Evolutionary conservation across 1,140 invertebrate genomes (phyloP).

Genomic region (Zaprionus africanus): DNA sequence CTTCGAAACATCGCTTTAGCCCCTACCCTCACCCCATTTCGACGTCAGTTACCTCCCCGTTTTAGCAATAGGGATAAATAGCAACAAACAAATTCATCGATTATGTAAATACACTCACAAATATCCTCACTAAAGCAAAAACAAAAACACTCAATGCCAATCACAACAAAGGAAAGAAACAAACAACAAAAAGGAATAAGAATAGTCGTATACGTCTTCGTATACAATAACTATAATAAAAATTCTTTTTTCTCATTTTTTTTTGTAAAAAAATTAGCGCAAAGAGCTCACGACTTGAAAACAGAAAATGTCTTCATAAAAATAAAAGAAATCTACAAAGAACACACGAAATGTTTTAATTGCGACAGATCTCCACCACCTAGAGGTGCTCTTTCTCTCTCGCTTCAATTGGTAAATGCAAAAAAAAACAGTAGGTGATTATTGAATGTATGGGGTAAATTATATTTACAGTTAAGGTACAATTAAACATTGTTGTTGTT

Average conservation of each 20-base stretch:
- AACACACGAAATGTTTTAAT: neutral
- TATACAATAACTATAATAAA: constrained; percentile 31
- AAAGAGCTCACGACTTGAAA: constrained; percentile 40
- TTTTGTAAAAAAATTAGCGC: constrained; percentile 25
- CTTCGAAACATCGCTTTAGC: constrained; percentile 7
- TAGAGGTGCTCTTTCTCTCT: neutral
- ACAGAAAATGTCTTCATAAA: constrained; percentile 54
- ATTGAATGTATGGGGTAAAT: constrained; percentile 27
- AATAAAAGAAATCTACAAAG: constrained; percentile 42
- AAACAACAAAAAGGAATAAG: constrained; percentile 23
- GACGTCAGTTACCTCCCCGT: constrained; percentile 36
- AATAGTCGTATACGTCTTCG: constrained; percentile 16
- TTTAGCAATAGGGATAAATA: constrained; percentile 58
- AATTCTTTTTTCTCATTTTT: constrained; percentile 24
- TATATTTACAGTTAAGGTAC: constrained; percentile 53
- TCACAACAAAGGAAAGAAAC: constrained; percentile 12
- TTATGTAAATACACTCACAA: constrained; percentile 66
- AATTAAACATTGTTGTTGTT: constrained; percentile 22
- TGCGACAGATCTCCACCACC: neutral
- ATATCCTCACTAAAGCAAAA: constrained; percentile 22
- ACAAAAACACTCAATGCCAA: constrained; percentile 9
- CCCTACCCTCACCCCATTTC: constrained; percentile 22
- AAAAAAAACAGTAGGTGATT: neutral
- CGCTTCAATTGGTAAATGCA: neutral
- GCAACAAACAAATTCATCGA: constrained; percentile 48